Conservation (phyloP, 2,797 vertebrate species). For the Gallinago stenura region DNA sequence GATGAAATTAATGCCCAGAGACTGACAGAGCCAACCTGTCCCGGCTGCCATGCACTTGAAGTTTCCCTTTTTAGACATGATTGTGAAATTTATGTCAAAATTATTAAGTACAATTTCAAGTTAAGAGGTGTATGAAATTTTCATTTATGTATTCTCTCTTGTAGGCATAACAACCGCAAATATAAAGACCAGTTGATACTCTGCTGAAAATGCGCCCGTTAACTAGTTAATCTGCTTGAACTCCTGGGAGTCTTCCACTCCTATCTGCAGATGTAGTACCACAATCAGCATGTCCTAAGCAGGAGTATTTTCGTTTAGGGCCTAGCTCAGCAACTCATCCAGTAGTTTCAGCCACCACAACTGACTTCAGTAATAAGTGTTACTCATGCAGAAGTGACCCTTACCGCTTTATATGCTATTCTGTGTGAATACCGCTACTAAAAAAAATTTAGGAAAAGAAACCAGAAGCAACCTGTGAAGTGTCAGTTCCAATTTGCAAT, state of each 20-base stretch:
- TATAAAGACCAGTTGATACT: background rate
- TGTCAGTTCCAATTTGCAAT: background rate
- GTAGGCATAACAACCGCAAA: background rate
- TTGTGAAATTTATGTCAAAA: background rate
- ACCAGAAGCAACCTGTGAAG: background rate
- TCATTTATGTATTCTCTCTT: background rate
- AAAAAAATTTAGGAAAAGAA: background rate
- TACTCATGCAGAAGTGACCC: background rate
- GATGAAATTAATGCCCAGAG: background rate
- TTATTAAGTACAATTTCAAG: background rate
- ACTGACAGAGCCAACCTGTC: background rate
- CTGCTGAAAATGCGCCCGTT: background rate
- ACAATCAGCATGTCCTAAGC: background rate
- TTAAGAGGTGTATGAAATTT: background rate
- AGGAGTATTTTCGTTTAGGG: background rate
- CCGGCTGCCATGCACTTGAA: background rate
- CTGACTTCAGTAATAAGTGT: background rate
- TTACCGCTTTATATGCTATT: background rate
- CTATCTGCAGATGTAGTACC: background rate
- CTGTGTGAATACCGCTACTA: background rate
- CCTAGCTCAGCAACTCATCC: background rate
- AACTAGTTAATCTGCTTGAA: background rate
- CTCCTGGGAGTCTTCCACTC: background rate
- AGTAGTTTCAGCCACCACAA: background rate
- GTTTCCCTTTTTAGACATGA: background rate